Base-by-base conservation (phyloP, 2,888 invertebrate genomes). In the Myopa tessellatipennis region DNA sequence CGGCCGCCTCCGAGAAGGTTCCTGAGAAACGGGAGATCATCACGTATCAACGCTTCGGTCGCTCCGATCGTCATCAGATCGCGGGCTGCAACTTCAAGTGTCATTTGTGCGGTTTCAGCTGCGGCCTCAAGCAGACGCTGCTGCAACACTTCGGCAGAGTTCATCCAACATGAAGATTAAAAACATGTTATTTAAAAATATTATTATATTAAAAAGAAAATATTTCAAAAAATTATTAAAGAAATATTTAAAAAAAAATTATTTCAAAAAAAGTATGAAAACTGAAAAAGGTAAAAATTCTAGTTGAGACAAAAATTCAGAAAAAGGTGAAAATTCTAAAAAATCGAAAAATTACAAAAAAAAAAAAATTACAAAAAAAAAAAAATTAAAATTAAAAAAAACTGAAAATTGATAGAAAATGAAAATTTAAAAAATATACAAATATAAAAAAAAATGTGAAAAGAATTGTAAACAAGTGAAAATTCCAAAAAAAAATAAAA, bases 61-160 rank as follows among this genome's bases (percentile, higher is more conserved):
- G 86, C 16, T 79, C 81, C 4, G 83, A 83, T 81, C 80, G 83
- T 40, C 84, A 83, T 79, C 79, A 83, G 72, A 60, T 81, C 12
- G 77, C 82, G 4, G 80, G 82, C 71, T 81, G 82, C 63, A 83
- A 83, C 73, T 87, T 85, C 79, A 86, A 86, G 77, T 86, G 87
- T 80, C 87, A 87, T 77, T 76, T 87, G 65, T 86, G 87, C 80
- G 84, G 85, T n/a, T 86, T 87, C 77, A 84, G 83, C 45, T 86
- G 85, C 76, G 79, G 82, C 52, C 79, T 83, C 40, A 85, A 85
- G 75, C 82, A 84, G 71, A 81, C 84, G 12, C 76, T 86, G 40
- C 75, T 86, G 52, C 80, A 83, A 74, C 87, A 87, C 81, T 86
- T 87, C 79, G 79, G 75, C 72, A 78, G 82, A 40, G 82, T 80